A percentile compares a stretch with the other conserved stretches of the same genome.
Conservation (phyloP, 2,888 invertebrate species). For the Drosophila mimica region DNA sequence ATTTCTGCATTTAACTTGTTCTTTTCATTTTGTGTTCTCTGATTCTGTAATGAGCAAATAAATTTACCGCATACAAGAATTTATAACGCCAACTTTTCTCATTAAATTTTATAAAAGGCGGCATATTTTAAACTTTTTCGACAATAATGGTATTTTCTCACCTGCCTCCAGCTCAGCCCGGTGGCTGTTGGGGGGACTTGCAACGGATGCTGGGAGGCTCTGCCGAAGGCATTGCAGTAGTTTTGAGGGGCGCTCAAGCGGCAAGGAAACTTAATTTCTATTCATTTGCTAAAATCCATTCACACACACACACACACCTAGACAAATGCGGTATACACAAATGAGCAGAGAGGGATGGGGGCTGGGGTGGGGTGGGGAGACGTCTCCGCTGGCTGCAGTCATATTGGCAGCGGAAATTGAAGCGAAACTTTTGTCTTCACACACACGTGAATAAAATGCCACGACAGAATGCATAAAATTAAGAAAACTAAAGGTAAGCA, state of each 20-base stretch:
- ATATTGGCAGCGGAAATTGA: constrained; percentile 79
- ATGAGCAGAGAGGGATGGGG: constrained; percentile 18
- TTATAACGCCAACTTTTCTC: constrained; percentile 80
- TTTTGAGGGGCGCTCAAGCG: constrained; percentile 72
- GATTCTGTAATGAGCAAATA: constrained; percentile 64
- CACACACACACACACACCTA: constrained; percentile 33
- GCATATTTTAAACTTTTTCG: constrained; percentile 81
- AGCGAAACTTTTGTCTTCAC: constrained; percentile 76
- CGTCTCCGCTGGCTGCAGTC: constrained; percentile 51
- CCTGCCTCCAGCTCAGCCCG: constrained; percentile 48
- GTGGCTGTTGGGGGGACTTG: background rate
- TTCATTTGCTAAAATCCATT: constrained; percentile 80
- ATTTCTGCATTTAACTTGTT: background rate
- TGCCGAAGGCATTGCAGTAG: constrained; percentile 69
- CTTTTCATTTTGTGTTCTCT: background rate
- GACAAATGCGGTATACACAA: constrained; percentile 29
- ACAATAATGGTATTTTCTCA: constrained; percentile 78
- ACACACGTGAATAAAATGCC: constrained; percentile 73
- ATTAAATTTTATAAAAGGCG: constrained; percentile 80
- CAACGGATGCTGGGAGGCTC: background rate
- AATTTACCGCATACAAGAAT: constrained; percentile 79
- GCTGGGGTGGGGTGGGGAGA: background rate
- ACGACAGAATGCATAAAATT: constrained; percentile 76
- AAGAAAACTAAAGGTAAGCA: constrained; percentile 81
- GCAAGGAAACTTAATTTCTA: constrained; percentile 79